Evolutionary conservation across 2,888 invertebrate species (phyloP), one percentile per base, ranked within the genome.

Genomic region (Cheilosia vulpina): DNA sequence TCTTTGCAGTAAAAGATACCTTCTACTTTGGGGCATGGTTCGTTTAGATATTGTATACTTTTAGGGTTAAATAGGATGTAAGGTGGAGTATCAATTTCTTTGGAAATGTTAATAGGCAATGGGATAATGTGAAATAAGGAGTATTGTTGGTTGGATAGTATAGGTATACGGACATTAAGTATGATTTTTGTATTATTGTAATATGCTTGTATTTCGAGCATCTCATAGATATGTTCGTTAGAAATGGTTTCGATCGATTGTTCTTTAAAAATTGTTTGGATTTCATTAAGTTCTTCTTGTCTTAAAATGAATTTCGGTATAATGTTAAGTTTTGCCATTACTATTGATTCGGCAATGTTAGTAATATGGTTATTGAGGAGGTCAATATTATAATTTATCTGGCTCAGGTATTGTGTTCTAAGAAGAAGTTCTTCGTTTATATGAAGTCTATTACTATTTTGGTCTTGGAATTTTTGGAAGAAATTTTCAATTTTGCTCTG

Each of bases 341-440:
- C 17, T 17, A 24, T 24, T 24, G 4, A 24, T 24, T 24, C 24
- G 24, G 24, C 47, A 17, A 47, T 47, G 47, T 47, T 47, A 17
- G 47, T 17, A 47, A 24, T 47, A 41, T 66, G 53, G 17, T 53
- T 66, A n/a, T 55, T 53, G 0, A 63, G 63, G 24, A 63, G 47
- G 24, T 63, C 47, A 19, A 27, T 34, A 34, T 63, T 63, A 34
- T 53, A 41, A 41, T 53, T 66, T 15, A 53, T 66, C 53, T 66
- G 66, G 21, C 53, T 53, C 19, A 66, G 41, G 31, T 53, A 52
- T 43, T 66, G 66, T 31, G 66, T 53, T 52, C 53, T 24, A 2
- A 53, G 41, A 34, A 66, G 38, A 1, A 66, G 38, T 53, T 66
- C 66, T 41, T 66, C 53, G 31, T 66, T 24, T 24, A 24, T 4